phyloP scores from a whole-genome alignment of 1,140 invertebrate genomes.

The Heterodera schachtii region DNA sequence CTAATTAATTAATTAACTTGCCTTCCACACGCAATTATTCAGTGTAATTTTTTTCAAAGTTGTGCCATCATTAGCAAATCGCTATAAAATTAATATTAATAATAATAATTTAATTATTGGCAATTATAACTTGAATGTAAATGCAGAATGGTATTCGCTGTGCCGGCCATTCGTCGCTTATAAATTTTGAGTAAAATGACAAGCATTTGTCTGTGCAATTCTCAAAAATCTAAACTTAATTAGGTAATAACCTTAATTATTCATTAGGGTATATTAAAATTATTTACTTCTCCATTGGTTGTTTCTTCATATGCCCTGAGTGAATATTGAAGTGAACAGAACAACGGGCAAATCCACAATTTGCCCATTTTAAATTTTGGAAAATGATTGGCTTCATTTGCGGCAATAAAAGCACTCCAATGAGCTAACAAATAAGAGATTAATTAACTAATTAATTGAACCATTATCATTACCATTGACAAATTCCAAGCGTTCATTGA shows the following conservation, averaged over 20 bases:
- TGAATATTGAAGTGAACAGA: slow-evolving; percentile 6
- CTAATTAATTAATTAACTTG: neutral
- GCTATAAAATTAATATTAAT: neutral
- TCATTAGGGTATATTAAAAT: neutral
- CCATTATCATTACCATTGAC: neutral
- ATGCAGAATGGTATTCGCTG: slow-evolving; percentile 8
- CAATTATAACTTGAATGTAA: neutral
- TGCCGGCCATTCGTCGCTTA: slow-evolving; percentile 9
- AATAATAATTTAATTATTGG: neutral
- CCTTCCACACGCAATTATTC: neutral
- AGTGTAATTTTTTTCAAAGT: neutral
- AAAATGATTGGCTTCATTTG: neutral
- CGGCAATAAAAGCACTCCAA: neutral
- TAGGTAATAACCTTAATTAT: neutral
- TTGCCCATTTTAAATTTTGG: neutral
- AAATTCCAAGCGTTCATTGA: slow-evolving; percentile 8
- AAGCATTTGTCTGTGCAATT: neutral
- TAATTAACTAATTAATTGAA: no score
- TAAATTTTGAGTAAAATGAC: neutral
- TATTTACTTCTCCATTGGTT: neutral
- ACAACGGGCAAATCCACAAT: neutral
- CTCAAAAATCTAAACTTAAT: neutral
- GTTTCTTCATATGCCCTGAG: neutral
- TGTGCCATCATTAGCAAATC: neutral
- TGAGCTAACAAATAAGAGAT: neutral